phyloP scores from a whole-genome alignment of 1,140 invertebrate species.

The Caenorhabditis remanei region DNA sequence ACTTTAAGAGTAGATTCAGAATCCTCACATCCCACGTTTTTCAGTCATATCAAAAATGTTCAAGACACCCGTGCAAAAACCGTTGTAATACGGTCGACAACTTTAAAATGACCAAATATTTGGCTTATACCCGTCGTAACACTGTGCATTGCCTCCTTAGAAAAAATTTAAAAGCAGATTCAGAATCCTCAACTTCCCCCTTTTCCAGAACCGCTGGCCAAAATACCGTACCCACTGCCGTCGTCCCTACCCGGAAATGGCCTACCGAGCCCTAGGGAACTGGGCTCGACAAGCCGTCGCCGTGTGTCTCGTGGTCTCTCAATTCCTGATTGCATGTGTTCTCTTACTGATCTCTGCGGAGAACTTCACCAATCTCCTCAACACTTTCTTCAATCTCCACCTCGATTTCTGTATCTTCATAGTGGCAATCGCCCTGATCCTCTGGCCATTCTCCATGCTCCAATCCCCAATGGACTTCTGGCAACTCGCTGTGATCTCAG shows the following conservation, averaged over 20 bases:
- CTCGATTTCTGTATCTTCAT: slow-evolving; percentile 67
- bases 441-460: slow-evolving; percentile 64
- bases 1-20: too few species aligned
- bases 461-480: slow-evolving; percentile 68
- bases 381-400: slow-evolving; percentile 56
- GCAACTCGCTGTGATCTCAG: slow-evolving; percentile 62
- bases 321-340: slow-evolving; percentile 63
- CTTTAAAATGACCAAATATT: too few species aligned
- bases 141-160: too few species aligned
- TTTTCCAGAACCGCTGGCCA: slow-evolving; percentile 61
- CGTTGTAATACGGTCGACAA: too few species aligned
- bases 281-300: slow-evolving; percentile 57
- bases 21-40: too few species aligned
- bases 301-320: slow-evolving; percentile 56
- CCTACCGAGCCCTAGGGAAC: slow-evolving; percentile 61
- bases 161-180: too few species aligned
- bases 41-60: too few species aligned
- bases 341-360: slow-evolving; percentile 62
- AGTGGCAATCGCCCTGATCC: slow-evolving; percentile 51
- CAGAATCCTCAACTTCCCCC: too few species aligned
- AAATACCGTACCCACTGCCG: slow-evolving; percentile 64
- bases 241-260: slow-evolving; percentile 66
- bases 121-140: too few species aligned
- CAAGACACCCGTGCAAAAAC: too few species aligned
- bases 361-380: slow-evolving; percentile 61